phyloP scores from a whole-genome alignment of 2,888 invertebrate genomes.

The Mycalesis mineus region DNA sequence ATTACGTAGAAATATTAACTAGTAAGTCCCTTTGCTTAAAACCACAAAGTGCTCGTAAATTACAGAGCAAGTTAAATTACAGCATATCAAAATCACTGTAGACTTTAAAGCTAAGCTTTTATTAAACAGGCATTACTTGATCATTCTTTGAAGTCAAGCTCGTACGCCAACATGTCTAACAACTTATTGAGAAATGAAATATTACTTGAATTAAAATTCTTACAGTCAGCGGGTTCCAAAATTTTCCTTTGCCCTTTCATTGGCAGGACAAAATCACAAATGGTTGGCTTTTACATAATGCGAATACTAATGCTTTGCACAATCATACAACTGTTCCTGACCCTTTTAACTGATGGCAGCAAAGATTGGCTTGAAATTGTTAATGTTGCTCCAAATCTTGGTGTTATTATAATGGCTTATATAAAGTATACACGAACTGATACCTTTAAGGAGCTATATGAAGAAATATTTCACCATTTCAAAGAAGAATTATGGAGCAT shows the following conservation, averaged over 20 bases:
- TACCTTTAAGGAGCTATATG: constrained; percentile 42
- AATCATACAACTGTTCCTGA: constrained; percentile 44
- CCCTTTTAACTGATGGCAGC: constrained; percentile 43
- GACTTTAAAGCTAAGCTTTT: background rate
- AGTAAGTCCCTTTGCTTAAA: background rate
- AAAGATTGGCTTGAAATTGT: constrained; percentile 54
- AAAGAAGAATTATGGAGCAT: constrained; percentile 47
- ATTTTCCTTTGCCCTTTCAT: constrained; percentile 54
- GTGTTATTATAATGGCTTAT: constrained; percentile 51
- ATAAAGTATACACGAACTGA: constrained; percentile 53
- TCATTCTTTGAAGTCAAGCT: background rate
- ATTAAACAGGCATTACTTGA: background rate
- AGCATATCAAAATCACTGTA: constrained; percentile 2
- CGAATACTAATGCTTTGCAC: constrained; percentile 42
- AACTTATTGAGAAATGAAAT: constrained; percentile 38
- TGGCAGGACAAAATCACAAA: constrained; percentile 37
- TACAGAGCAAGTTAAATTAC: constrained; percentile 3
- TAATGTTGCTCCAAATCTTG: constrained; percentile 59
- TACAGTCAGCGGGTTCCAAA: constrained; percentile 43
- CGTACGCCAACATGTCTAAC: constrained; percentile 29
- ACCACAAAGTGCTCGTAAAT: background rate
- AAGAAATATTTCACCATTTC: constrained; percentile 49
- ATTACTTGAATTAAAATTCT: constrained; percentile 43
- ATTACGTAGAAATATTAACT: background rate
- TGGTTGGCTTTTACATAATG: constrained; percentile 39